Evolutionary conservation across 1,140 invertebrate species (phyloP), one percentile per base, ranked within the genome.

Genomic region (Conus betulinus): DNA sequence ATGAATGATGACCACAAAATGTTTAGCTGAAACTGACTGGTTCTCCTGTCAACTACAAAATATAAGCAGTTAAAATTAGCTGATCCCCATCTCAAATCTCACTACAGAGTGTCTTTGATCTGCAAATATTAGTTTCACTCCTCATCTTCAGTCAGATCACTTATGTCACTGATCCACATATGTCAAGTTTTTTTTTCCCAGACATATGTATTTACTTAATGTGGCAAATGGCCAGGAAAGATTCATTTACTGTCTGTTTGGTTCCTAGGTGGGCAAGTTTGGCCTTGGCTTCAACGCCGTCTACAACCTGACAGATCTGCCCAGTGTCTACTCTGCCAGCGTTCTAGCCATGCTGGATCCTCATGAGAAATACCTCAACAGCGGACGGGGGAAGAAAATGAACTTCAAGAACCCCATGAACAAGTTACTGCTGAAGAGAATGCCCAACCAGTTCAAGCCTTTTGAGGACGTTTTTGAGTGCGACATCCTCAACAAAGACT

Each of bases 271-370:
- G 51, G 81, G 88, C 90, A 93, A 91, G 90, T 89, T 91, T 91
- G 85, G 93, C 83, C 57, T 85, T 17, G 84, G 84, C 1, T 94
- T 92, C 91, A 93, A 93, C 86, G 91, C 92, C 53, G 93, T 93
- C 25, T 94, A 93, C 84, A 93, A 94, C 90, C 84, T 94, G 55
- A 94, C 93, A 15, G 93, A 94, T 79, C 89, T 91, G 11, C 93
- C 93, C 11, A 92, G 91, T 85, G 92, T 94, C 53, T 67, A 94
- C 39, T 92, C 90, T 23, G 91, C 91, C 17, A 89, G 88, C 39
- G 89, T 84, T 52, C 78, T 94, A 3, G 92, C 92, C 51, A 87
- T 93, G 20, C 93, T 94, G 82, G 93, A 94, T 89, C 93, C 93
- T 15, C 91, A 93, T 81, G 85, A 91, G 78, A 90, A 79, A 20